Evolutionary conservation across 1,140 invertebrate species (phyloP).

Genomic region (Maconellicoccus hirsutus): DNA sequence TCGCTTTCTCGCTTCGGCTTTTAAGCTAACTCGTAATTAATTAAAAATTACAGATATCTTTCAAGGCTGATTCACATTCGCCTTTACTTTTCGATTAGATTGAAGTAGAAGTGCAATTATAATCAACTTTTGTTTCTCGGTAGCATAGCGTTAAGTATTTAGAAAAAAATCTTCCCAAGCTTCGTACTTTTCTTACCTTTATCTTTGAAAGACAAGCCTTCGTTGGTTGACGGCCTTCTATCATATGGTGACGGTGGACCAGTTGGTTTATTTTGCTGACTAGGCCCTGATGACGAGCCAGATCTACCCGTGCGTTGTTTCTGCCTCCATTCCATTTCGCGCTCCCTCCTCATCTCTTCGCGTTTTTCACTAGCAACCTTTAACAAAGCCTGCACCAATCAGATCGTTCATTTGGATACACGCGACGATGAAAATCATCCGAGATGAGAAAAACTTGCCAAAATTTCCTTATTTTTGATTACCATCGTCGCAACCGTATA

Average conservation of each 20-base stretch:
- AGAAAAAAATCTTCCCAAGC: background rate
- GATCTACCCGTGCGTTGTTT: slow-evolving; percentile 31
- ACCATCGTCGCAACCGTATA: too few species aligned
- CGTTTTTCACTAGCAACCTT: slow-evolving; percentile 43
- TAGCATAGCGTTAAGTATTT: too few species aligned
- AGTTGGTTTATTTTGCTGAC: slow-evolving; percentile 28
- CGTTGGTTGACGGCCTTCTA: slow-evolving; percentile 26
- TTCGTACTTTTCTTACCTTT: background rate
- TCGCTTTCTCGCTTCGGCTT: too few species aligned
- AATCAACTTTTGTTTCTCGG: too few species aligned
- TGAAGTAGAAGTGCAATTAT: too few species aligned
- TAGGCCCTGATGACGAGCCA: slow-evolving; percentile 28
- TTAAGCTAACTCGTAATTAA: too few species aligned
- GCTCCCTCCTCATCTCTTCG: slow-evolving; percentile 38
- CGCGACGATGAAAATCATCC: too few species aligned
- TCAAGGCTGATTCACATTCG: too few species aligned
- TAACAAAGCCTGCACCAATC: slow-evolving; percentile 27
- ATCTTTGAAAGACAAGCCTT: background rate
- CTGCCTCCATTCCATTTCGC: slow-evolving; percentile 39
- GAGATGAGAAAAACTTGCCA: too few species aligned
- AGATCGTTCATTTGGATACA: background rate
- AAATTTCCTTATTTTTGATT: too few species aligned
- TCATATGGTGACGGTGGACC: slow-evolving; percentile 26
- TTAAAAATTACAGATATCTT: too few species aligned
- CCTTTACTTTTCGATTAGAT: too few species aligned